Conservation (phyloP, 2,113 vertebrate genomes). For the Acrocephalus arundinaceus region DNA sequence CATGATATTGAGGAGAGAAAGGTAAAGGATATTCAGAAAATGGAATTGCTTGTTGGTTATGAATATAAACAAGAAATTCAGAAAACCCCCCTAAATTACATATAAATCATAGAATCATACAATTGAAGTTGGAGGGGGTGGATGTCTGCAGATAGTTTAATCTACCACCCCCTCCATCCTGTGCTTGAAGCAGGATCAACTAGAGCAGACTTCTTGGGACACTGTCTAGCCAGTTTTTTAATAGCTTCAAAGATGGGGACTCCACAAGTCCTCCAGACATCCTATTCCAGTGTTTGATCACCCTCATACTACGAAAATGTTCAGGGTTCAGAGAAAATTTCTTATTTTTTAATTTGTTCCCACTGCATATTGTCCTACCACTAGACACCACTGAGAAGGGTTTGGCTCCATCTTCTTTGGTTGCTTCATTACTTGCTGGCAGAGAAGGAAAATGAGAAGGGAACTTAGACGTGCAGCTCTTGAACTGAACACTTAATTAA, state of each 20-base stretch:
- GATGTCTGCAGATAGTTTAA: not conserved
- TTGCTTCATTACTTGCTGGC: not conserved
- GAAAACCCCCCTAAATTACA: accelerated
- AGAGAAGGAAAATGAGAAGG: not conserved
- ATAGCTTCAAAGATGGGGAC: not conserved
- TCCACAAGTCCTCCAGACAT: not conserved
- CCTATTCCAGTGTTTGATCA: not conserved
- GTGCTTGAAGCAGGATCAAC: not conserved
- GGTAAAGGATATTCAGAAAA: not conserved
- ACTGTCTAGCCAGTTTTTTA: not conserved
- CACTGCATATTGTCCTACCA: not conserved
- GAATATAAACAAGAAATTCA: not conserved
- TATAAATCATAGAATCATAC: not conserved
- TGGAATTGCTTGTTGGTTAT: not conserved
- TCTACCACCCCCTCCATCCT: accelerated
- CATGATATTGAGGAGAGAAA: not conserved
- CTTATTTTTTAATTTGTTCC: not conserved
- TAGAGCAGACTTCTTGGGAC: not conserved
- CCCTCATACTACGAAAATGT: not conserved
- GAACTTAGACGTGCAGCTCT: not conserved
- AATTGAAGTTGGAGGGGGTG: not conserved
- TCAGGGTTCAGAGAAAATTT: not conserved
- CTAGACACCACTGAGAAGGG: too few species aligned
- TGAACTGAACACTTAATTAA: not conserved
- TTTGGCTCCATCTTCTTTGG: not conserved